Conservation (phyloP, 2,113 vertebrate genomes). For the Otolemur garnettii region DNA sequence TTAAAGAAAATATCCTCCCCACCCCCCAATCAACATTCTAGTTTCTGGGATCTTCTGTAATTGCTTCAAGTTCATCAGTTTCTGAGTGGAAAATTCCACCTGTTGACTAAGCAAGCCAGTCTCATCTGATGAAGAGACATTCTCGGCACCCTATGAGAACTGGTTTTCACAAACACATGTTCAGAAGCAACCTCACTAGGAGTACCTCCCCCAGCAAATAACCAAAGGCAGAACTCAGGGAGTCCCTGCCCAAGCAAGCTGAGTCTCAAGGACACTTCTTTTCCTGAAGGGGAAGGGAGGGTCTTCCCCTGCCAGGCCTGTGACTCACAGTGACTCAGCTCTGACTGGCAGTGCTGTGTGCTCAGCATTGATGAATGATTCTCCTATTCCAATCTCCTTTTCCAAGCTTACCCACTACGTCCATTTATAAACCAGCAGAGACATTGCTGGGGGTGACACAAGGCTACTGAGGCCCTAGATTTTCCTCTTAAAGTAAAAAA, state of each 20-base stretch:
- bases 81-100: neutral
- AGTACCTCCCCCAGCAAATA: too few species aligned
- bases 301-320: neutral
- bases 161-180: fast-evolving
- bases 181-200: neutral
- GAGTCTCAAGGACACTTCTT: neutral
- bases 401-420: neutral
- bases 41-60: neutral
- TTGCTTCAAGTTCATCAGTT: neutral
- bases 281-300: neutral
- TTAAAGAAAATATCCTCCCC: neutral
- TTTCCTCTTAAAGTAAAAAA: neutral
- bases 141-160: neutral
- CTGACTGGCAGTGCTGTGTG: neutral
- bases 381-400: neutral
- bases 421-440: neutral
- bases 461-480: neutral
- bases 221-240: neutral
- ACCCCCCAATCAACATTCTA: neutral
- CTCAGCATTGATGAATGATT: neutral
- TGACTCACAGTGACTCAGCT: conserved; percentile 78
- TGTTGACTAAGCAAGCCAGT: neutral
- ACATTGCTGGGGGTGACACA: neutral
- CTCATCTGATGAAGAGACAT: neutral
- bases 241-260: neutral